Evolutionary conservation across 2,797 vertebrate genomes (phyloP).

Genomic region (Euthynnus affinis): DNA sequence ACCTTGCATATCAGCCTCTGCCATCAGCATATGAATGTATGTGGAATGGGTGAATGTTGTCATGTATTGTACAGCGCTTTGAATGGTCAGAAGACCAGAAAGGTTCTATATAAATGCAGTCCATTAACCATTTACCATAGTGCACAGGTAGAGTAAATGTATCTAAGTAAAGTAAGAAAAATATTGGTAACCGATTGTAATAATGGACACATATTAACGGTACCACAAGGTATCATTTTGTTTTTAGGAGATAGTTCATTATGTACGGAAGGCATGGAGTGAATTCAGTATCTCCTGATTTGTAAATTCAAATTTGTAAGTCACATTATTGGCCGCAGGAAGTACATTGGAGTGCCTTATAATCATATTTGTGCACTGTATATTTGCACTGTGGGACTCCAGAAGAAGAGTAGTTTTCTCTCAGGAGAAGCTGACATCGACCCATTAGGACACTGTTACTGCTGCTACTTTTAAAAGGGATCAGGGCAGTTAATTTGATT

Average conservation of each 20-base stretch:
- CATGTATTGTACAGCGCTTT: no score
- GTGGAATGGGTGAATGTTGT: no score
- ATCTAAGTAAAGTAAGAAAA: neutral
- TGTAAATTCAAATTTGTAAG: slow-evolving; percentile 11
- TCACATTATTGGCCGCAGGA: slow-evolving; percentile 22
- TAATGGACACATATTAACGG: neutral
- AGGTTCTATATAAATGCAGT: no score
- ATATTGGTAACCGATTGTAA: neutral
- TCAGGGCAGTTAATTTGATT: slow-evolving; percentile 23
- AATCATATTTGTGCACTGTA: slow-evolving; percentile 22
- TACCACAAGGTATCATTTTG: neutral
- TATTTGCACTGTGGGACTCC: slow-evolving; percentile 36
- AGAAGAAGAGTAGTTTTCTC: slow-evolving; percentile 21
- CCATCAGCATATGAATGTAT: no score
- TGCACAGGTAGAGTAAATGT: neutral
- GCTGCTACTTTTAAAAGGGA: slow-evolving; percentile 38
- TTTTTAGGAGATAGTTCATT: neutral
- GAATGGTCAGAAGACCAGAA: no score
- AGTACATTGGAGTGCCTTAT: slow-evolving; percentile 1
- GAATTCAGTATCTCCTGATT: slow-evolving; percentile 15
- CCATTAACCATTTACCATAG: neutral
- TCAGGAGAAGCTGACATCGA: slow-evolving; percentile 3
- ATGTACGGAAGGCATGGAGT: neutral
- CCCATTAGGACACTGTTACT: slow-evolving; percentile 19
- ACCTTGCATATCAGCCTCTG: no score